Evolutionary conservation across 2,888 invertebrate species (phyloP).

Genomic region (Chironomus tentans): DNA sequence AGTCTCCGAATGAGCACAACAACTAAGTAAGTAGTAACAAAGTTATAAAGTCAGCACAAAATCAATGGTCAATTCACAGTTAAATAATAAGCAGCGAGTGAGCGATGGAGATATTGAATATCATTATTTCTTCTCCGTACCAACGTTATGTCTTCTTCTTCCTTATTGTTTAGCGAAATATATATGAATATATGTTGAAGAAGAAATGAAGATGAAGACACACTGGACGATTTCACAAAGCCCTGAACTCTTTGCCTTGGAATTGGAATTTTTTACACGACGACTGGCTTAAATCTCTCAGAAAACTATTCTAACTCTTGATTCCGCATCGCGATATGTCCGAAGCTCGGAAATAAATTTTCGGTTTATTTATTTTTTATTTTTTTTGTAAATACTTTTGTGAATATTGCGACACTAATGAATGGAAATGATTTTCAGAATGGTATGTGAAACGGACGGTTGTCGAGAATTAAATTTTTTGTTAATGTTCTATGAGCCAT

Average conservation of each 20-base stretch:
- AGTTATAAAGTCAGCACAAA: conserved; percentile 17
- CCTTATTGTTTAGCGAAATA: not conserved
- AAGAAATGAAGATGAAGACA: not conserved
- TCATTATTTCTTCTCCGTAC: not conserved
- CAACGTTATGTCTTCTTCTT: not conserved
- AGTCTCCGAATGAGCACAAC: too few species aligned
- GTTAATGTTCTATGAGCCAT: not conserved
- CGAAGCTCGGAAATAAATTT: too few species aligned
- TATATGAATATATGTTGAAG: not conserved
- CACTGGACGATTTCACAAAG: too few species aligned
- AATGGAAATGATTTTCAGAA: not conserved
- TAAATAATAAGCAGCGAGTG: conserved; percentile 16
- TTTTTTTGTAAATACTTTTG: not conserved
- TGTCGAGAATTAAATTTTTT: not conserved
- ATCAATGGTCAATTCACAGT: conserved; percentile 18
- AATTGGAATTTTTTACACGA: not conserved
- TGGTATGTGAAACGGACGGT: not conserved
- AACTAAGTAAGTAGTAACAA: not conserved
- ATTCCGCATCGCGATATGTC: too few species aligned
- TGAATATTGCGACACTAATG: not conserved
- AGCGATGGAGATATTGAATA: conserved; percentile 16
- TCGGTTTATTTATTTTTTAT: not conserved
- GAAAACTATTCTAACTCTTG: too few species aligned
- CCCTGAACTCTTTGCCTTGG: conserved; percentile 4
- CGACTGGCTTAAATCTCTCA: too few species aligned